Conservation (phyloP, 2,797 vertebrate genomes). For the Clarias pachynema region DNA sequence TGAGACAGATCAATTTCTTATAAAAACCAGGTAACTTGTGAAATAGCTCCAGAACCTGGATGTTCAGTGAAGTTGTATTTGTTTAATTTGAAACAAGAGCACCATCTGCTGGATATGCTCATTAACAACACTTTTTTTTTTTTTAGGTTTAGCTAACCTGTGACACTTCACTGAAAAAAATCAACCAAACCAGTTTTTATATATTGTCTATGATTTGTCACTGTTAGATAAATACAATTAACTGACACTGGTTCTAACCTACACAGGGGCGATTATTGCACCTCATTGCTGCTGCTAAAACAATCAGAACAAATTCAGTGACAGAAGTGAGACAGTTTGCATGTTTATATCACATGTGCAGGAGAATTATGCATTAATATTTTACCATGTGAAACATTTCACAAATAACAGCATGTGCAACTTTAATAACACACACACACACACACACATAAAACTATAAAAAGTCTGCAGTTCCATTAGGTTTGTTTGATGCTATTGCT, state of each 20-base stretch:
- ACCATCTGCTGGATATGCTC: constrained; percentile 29
- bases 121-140: not conserved
- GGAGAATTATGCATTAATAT: not conserved
- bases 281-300: not conserved
- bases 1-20: not conserved
- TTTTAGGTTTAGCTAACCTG: too few species aligned
- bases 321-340: not conserved
- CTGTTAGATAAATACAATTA: constrained; percentile 2
- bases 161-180: not conserved
- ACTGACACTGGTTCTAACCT: not conserved
- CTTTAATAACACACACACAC: not conserved
- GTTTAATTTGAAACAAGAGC: constrained; percentile 18
- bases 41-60: not conserved
- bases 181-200: not conserved
- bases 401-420: not conserved
- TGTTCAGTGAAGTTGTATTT: not conserved
- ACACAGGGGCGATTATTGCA: not conserved
- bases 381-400: not conserved
- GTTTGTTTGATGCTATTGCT: not conserved
- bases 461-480: not conserved
- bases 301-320: not conserved
- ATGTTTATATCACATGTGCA: constrained; percentile 8
- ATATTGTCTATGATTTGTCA: constrained; percentile 8
- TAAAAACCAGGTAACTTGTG: not conserved
- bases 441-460: not conserved